Evolutionary conservation across 2,113 vertebrate genomes (phyloP).

Genomic region (Recurvirostra avosetta): DNA sequence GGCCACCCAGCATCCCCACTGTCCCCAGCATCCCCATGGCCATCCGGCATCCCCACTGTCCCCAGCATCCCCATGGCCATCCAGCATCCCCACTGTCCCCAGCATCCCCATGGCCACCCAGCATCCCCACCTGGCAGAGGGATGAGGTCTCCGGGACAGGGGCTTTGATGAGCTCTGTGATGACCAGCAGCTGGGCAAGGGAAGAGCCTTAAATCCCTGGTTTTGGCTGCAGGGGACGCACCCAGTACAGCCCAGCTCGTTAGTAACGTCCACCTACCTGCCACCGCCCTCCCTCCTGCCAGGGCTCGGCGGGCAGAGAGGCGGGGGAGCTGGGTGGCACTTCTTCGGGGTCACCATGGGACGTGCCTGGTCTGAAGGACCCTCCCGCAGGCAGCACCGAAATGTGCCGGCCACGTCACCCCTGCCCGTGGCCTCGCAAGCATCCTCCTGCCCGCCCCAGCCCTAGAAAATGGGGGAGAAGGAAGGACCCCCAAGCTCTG

Average conservation of each 20-base stretch:
- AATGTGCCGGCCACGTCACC: not conserved
- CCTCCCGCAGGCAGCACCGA: too few species aligned
- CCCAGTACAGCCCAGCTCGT: not conserved
- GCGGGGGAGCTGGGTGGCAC: not conserved
- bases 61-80: not conserved
- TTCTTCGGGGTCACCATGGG: not conserved
- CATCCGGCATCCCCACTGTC: not conserved
- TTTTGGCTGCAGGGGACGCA: accelerated
- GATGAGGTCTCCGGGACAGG: not conserved
- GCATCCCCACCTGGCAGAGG: not conserved
- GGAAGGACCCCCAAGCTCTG: accelerated
- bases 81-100: too few species aligned
- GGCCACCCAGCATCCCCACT: too few species aligned
- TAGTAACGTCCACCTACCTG: not conserved
- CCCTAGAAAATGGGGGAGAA: not conserved
- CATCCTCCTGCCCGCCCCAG: not conserved
- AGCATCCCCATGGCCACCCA: too few species aligned
- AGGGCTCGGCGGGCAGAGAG: not conserved
- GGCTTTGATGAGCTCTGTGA: not conserved
- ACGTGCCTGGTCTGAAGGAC: not conserved
- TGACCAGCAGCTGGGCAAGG: not conserved
- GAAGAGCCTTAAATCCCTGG: not conserved
- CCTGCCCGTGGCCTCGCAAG: not conserved
- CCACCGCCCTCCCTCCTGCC: not conserved
- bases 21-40: not conserved